A percentile compares a stretch with the other conserved stretches of the same genome.
These are phyloP conservation scores for Atta cephalotes DNA, from an alignment of 1,140 invertebrate species.

Conservation along the genomic window DNA sequence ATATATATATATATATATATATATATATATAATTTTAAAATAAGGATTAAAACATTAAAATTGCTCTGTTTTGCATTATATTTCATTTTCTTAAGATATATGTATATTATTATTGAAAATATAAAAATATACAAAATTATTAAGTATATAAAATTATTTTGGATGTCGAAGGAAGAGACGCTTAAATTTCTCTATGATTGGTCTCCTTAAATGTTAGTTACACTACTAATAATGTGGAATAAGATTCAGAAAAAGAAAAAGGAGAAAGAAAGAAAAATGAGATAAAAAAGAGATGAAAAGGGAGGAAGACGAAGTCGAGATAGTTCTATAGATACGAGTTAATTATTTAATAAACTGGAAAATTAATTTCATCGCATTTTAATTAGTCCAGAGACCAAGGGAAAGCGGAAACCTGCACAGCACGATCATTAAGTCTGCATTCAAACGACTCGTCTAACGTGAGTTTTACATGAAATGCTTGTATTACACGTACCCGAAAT, in stretches of 20 bases:
- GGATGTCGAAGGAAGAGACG: background rate
- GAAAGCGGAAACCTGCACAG: slow-evolving; percentile 49
- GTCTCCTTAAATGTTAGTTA: slow-evolving; percentile 28
- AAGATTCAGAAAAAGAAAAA: slow-evolving; percentile 24
- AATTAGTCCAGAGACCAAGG: slow-evolving; percentile 71
- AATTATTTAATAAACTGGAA: slow-evolving; percentile 83
- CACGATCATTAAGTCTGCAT: slow-evolving; percentile 39
- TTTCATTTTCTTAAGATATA: background rate
- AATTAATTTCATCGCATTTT: slow-evolving; percentile 79
- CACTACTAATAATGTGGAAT: slow-evolving; percentile 25
- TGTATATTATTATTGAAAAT: background rate
- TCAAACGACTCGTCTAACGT: slow-evolving; percentile 25
- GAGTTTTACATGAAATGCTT: slow-evolving; percentile 31
- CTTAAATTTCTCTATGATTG: background rate
- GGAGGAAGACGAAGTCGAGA: slow-evolving; percentile 39
- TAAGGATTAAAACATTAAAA: slow-evolving; percentile 10
- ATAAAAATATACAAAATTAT: background rate
- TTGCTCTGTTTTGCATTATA: background rate
- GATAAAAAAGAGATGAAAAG: slow-evolving; percentile 12
- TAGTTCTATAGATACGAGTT: slow-evolving; percentile 73
- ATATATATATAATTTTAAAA: too few relatives aligned
- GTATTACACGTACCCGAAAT: slow-evolving; percentile 21
- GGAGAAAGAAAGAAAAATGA: background rate
- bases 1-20: background rate
- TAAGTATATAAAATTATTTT: background rate